Base-by-base conservation (phyloP, 2,797 vertebrate genomes). In the Selene dorsalis region DNA sequence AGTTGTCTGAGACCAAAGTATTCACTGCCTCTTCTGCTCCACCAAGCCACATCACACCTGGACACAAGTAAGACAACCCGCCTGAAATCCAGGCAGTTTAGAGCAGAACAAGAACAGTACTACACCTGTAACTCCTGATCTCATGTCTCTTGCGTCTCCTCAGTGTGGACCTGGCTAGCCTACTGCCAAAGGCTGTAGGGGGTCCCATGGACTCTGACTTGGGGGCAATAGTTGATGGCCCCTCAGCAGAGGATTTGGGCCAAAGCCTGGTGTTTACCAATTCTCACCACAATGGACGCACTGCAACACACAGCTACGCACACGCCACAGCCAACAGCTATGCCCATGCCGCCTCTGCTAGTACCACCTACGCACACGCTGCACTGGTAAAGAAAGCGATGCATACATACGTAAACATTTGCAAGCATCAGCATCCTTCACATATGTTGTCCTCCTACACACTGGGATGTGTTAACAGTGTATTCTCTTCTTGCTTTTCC, bases 221-320 rank as follows among this genome's bases (percentile, higher is more conserved):
- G 83, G 95, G 62, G 75, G 93, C 20, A 0, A 95, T 24, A 7
- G 96, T 95, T 39, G 97, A 98, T 61, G 69, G 94, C 0, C 94
- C 96, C 2, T 96, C 96, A 43, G 84, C 92, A 0, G 96, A 97
- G 80, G 93, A 94, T 81, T 96, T 99, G 79, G 95, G 95, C 55
- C 97, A 98, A 93, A 97, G 97, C 35, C 92, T 99, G 79, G 96
- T 99, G 69, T 99, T 99, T 91, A 99, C 97, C 75, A 99, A 98
- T 93, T 99, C 98, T 82, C 97, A 98, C 89, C 96, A 93, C 87
- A 93, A 94, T 84, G 93, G 84, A 82, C 94, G 96, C 76, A 93
- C 92, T 84, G 93, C 95, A 86, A 95, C 96, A 82, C 97, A 96
- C 88, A 96, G 96, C 91, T 98, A 95, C 32, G 93, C 96, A 83